Evolutionary conservation across 35 echinoderm and acorn worm genomes (phyloP), one percentile per base, ranked within the genome.

Genomic region (Ptychodera flava): DNA sequence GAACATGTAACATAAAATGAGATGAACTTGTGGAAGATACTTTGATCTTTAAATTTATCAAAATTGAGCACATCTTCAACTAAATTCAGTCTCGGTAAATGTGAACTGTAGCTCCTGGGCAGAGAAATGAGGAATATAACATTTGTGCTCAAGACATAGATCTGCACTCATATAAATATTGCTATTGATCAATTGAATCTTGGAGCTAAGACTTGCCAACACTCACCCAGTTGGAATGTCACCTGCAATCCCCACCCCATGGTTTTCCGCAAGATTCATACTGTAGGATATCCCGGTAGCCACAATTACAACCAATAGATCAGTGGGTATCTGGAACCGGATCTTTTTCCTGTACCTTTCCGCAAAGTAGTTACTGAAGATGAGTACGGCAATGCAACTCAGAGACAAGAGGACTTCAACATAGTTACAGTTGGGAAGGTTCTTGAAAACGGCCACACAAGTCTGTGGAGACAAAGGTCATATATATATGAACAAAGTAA

Each of bases 311-410:
- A 36, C 82, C 28, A 83, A 28, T 37, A 83, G 28, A 14, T 83
- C 82, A 35, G 37, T 83, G 1, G 82, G 82, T 1, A 31, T 32
- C 16, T 16, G 28, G 1, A 82, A 33, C 29, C 28, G 35, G 28
- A 37, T 1, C 35, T 83, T 83, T 1, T 83, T 28, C 35, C 37
- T 83, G 82, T 83, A 83, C n/a, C 2, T 36, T n/a, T 83, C 33
- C 32, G 37, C 37, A 16, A 83, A 1, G 34, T 83, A 34, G n/a
- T 83, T 83, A 22, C 33, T 35, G 1, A 30, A 14, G 30, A 36
- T 28, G 1, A 83, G 10, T 1, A 28, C 82, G 35, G 37, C 28
- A 30, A 83, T 27, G 37, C n/a, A 83, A 37, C 34, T 10, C 10
- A 36, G 15, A 35, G 82, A 34, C 14, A 83, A 12, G 12, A 37